phyloP scores from a whole-genome alignment of 2,888 invertebrate genomes.

The Pyrrhopygopsis socrates region DNA sequence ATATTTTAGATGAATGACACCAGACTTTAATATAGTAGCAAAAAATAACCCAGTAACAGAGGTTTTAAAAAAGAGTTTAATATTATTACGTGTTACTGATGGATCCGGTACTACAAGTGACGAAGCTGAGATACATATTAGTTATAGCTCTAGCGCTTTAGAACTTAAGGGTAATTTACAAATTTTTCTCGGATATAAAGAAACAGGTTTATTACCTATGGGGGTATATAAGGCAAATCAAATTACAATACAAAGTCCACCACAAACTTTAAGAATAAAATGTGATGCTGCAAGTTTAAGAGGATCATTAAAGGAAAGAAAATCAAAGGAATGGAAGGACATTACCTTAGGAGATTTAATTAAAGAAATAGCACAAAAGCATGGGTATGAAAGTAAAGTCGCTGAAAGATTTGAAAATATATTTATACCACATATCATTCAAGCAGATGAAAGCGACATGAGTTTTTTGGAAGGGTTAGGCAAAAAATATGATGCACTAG shows the following conservation, averaged over 20 bases:
- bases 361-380: too few species aligned
- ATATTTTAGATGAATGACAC: conserved; percentile 20
- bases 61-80: conserved; percentile 4
- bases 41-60: conserved; percentile 8
- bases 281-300: conserved; percentile 3
- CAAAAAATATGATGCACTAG: too few species aligned
- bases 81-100: conserved; percentile 25
- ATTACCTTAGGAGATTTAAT: conserved; percentile 3
- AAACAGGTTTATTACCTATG: conserved; percentile 1
- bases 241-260: conserved; percentile 3
- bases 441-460: too few species aligned
- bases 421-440: too few species aligned
- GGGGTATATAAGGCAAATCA: conserved; percentile 3
- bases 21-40: conserved; percentile 7
- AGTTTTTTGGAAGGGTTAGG: too few species aligned
- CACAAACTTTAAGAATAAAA: conserved; percentile 1
- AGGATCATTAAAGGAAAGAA: conserved; percentile 3
- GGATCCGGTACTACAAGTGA: conserved; percentile 12
- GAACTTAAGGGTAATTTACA: conserved; percentile 3
- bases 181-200: neutral
- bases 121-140: neutral
- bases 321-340: conserved; percentile 3
- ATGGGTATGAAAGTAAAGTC: too few species aligned
- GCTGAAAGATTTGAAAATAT: too few species aligned
- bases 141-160: neutral